A percentile compares a stretch with the other conserved stretches of the same genome.
Conservation (phyloP, 2,888 invertebrate genomes). For the Chorisops tibialis region DNA sequence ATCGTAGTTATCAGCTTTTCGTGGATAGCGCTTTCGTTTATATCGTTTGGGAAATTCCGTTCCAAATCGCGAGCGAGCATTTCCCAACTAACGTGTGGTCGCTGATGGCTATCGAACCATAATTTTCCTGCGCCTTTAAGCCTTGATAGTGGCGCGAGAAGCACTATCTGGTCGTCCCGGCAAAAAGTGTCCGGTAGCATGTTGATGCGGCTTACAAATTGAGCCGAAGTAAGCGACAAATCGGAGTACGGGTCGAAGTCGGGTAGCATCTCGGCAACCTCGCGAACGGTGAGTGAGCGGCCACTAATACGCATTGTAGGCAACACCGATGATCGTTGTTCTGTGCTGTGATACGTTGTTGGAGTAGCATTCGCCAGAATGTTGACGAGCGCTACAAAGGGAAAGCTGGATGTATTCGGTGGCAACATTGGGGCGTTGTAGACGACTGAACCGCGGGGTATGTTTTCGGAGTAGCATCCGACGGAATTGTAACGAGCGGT, state of each 20-base stretch:
- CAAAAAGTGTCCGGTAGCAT: background rate
- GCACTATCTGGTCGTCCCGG: conserved; percentile 1
- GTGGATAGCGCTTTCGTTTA: background rate
- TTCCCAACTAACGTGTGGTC: background rate
- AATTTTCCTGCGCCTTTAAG: conserved; percentile 13
- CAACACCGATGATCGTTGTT: background rate
- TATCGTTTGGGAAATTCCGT: background rate
- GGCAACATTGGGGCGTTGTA: background rate
- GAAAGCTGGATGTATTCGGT: too few species aligned
- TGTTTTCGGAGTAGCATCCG: background rate
- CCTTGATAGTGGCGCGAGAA: background rate
- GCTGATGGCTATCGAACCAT: conserved; percentile 2
- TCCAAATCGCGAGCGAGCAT: background rate
- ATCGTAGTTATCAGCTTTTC: background rate
- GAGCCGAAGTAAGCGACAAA: background rate
- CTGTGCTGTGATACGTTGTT: background rate
- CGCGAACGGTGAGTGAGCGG: background rate
- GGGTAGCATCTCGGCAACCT: background rate
- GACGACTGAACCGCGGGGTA: background rate
- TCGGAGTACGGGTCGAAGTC: background rate
- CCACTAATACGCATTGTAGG: background rate
- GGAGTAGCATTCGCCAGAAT: too few species aligned
- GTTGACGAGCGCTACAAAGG: too few species aligned
- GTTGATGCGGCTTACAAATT: background rate
- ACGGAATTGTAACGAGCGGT: conserved; percentile 1